Evolutionary conservation across 2,888 invertebrate species (phyloP), one percentile per base, ranked within the genome.

Genomic region (Dryobota labecula): DNA sequence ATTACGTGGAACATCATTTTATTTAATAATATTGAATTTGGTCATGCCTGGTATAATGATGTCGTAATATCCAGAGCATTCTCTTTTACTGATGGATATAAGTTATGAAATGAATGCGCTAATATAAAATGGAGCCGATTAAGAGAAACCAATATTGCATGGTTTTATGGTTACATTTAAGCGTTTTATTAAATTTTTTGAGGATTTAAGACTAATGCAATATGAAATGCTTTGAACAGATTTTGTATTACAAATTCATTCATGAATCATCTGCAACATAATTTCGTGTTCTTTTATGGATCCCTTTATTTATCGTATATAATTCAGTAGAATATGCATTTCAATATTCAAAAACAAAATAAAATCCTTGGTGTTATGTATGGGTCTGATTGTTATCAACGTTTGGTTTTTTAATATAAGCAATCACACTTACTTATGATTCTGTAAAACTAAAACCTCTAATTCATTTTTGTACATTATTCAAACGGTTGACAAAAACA

Each of bases 31-130:
- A 53, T 76, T 71, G 54, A 75, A 45, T 65, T 54, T 74, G 51
- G 38, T 24, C 27, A 27, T 58, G 36, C 36, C 57, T 66, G 69
- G 60, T 68, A 76, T 65, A 76, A 70, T 74, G 67, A 84, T 85
- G 84, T 77, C 80, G 83, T 85, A 84, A 83, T 84, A 84, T 78
- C 75, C 57, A 69, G 74, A 73, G 56, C 62, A 75, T 82, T 61
- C 72, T 77, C 56, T 70, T 71, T 76, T 68, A 72, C 70, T 70
- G 60, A 62, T 64, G 57, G 30, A 73, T 71, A 70, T 70, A 76
- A 76, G 64, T 78, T 61, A 67, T 60, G 60, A 69, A 58, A 69
- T 74, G 62, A 74, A 70, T 71, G 57, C 57, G 53, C 60, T 80
- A 62, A 64, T 75, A 68, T 80, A 76, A 80, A 76, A 76, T 77